Conservation (phyloP, 2,797 vertebrate species). For the Phrynocephalus forsythii region DNA sequence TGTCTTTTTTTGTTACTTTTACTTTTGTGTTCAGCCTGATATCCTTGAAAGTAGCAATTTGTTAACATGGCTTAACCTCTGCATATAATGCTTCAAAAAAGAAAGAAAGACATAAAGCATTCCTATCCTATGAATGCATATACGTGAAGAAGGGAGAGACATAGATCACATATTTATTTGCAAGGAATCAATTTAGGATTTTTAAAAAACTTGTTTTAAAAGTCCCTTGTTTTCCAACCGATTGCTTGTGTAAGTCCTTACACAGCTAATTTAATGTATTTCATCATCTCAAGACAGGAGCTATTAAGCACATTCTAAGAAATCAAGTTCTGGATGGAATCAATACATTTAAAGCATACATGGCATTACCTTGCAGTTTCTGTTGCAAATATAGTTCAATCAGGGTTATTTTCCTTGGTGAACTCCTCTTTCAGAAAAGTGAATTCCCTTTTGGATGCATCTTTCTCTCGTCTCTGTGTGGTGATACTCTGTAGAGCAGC, state of each 20-base stretch:
- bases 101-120: conserved; percentile 19
- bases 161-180: not conserved
- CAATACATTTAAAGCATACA: conserved; percentile 69
- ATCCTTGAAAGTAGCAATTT: not conserved
- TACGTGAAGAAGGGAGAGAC: not conserved
- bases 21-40: no score
- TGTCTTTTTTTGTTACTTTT: no score
- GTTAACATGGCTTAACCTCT: conserved; percentile 35
- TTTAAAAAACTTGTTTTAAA: not conserved
- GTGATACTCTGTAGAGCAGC: conserved; percentile 75
- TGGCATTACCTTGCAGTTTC: conserved; percentile 78
- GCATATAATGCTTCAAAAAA: conserved; percentile 40
- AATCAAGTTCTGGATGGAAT: conserved; percentile 15
- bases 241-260: conserved; percentile 45
- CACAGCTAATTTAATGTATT: conserved; percentile 42
- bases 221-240: conserved; percentile 43
- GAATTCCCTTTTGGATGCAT: conserved; percentile 64
- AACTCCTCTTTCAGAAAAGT: conserved; percentile 68
- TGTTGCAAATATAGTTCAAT: conserved; percentile 54
- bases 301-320: not conserved
- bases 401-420: conserved; percentile 56
- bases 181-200: not conserved
- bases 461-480: conserved; percentile 71
- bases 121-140: not conserved
- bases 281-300: conserved; percentile 18